These are phyloP conservation scores for Aplidium turbinatum DNA, from an alignment of 23 tunicate genomes.

Conservation along the genomic window DNA sequence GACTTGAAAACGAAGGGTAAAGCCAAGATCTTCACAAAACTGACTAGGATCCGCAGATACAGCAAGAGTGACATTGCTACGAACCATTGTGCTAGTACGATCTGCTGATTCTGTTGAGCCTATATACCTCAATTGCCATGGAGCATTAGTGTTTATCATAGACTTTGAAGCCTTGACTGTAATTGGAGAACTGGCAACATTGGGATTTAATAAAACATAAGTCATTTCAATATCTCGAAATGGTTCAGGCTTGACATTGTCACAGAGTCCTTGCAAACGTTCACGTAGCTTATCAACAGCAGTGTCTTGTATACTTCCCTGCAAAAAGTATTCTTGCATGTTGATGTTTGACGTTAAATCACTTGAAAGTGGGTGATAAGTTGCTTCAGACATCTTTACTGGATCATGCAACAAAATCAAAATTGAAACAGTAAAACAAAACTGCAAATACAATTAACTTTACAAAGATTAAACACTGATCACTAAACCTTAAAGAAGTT, in stretches of 20 bases:
- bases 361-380: slow-evolving; percentile 76
- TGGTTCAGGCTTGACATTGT: slow-evolving; percentile 69
- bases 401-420: no score
- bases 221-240: slow-evolving; percentile 71
- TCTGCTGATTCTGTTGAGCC: slow-evolving; percentile 70
- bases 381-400: slow-evolving; percentile 59
- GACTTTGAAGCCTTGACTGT: slow-evolving; percentile 74
- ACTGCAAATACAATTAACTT: no score
- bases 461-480: no score
- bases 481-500: no score
- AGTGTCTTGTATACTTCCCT: slow-evolving; percentile 70
- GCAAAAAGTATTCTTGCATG: slow-evolving; percentile 84
- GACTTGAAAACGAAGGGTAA: slow-evolving; percentile 58
- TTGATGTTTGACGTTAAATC: slow-evolving; percentile 43
- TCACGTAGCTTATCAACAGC: slow-evolving; percentile 48
- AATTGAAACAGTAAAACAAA: no score
- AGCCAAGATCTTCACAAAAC: slow-evolving; percentile 85
- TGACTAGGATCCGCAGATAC: slow-evolving; percentile 64
- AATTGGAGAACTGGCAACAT: slow-evolving; percentile 12
- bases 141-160: slow-evolving; percentile 37
- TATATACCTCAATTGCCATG: slow-evolving; percentile 89
- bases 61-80: slow-evolving; percentile 87
- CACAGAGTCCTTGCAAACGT: slow-evolving; percentile 88
- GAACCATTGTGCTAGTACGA: slow-evolving; percentile 47
- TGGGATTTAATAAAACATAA: slow-evolving; percentile 26